A percentile compares a stretch with the other conserved stretches of the same genome.
These are phyloP conservation scores for Drosophila sucinea DNA, from an alignment of 1,140 invertebrate genomes.

Conservation along the genomic window DNA sequence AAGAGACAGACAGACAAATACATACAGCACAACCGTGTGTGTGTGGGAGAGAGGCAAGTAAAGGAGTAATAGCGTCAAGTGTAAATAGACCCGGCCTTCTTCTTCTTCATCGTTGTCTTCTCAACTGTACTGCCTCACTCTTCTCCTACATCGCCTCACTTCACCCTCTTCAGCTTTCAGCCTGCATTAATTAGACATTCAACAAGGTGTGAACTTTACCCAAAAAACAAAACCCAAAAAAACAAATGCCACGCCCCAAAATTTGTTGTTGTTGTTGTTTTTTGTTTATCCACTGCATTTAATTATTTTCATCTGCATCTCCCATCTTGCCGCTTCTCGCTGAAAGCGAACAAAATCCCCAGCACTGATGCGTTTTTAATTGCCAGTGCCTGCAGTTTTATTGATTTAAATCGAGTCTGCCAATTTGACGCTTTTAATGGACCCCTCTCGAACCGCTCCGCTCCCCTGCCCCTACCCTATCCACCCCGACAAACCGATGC, in stretches of 20 bases:
- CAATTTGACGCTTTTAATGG: constrained; percentile 77
- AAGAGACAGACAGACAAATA: constrained; percentile 42
- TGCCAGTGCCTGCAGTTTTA: constrained; percentile 66
- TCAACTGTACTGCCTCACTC: background rate
- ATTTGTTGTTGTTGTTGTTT: background rate
- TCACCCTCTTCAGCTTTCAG: background rate
- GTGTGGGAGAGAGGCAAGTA: background rate
- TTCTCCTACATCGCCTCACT: background rate
- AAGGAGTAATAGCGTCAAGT: constrained; percentile 55
- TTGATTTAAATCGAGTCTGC: constrained; percentile 79
- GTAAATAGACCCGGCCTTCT: constrained; percentile 55
- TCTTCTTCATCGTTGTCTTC: background rate
- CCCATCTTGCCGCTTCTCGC: background rate
- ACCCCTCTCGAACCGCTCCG: background rate
- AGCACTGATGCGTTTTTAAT: constrained; percentile 76
- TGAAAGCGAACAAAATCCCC: background rate
- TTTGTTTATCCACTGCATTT: constrained; percentile 62
- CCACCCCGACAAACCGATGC: no score
- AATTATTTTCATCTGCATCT: constrained; percentile 23
- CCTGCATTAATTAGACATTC: constrained; percentile 80
- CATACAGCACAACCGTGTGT: background rate
- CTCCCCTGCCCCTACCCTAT: background rate
- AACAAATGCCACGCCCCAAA: constrained; percentile 56
- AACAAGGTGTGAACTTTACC: constrained; percentile 79
- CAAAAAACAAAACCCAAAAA: constrained; percentile 40